Conservation (phyloP, 2,797 vertebrate genomes). For the Pangasius larnaudii region DNA sequence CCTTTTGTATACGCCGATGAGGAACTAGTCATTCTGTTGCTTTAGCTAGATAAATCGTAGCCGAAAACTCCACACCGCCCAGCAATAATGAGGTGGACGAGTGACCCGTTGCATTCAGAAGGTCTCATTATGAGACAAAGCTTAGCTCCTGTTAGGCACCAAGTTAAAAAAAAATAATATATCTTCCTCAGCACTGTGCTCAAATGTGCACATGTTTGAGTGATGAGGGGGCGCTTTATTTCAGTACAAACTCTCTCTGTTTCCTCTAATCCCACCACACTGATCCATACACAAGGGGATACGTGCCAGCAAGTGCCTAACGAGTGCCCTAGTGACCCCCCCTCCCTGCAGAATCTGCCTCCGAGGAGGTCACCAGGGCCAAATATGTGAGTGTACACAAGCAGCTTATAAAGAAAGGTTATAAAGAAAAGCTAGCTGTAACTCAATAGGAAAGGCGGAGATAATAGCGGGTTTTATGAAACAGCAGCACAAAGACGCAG, state of each 20-base stretch:
- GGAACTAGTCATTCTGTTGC: background rate
- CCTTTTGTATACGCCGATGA: background rate
- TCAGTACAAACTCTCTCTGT: constrained; percentile 4
- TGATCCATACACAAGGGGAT: background rate
- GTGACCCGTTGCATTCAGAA: background rate
- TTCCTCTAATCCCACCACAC: constrained; percentile 24
- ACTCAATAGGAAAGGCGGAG: constrained; percentile 9
- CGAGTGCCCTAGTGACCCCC: constrained; percentile 10
- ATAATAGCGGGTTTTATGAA: constrained; percentile 22
- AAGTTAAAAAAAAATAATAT: background rate
- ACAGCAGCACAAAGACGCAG: constrained; percentile 8
- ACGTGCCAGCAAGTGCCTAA: constrained; percentile 28
- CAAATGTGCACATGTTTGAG: background rate
- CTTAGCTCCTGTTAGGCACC: background rate
- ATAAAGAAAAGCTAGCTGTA: constrained; percentile 24
- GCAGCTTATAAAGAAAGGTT: constrained; percentile 31
- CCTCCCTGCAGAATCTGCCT: constrained; percentile 24
- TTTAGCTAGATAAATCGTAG: background rate
- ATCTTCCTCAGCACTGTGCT: background rate
- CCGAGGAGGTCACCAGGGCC: constrained; percentile 23
- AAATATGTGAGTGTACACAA: constrained; percentile 40
- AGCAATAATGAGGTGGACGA: background rate
- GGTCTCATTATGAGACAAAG: background rate
- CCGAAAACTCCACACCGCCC: background rate
- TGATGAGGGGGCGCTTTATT: background rate